Evolutionary conservation across 2,113 vertebrate species (phyloP).

Genomic region (Cairina moschata): DNA sequence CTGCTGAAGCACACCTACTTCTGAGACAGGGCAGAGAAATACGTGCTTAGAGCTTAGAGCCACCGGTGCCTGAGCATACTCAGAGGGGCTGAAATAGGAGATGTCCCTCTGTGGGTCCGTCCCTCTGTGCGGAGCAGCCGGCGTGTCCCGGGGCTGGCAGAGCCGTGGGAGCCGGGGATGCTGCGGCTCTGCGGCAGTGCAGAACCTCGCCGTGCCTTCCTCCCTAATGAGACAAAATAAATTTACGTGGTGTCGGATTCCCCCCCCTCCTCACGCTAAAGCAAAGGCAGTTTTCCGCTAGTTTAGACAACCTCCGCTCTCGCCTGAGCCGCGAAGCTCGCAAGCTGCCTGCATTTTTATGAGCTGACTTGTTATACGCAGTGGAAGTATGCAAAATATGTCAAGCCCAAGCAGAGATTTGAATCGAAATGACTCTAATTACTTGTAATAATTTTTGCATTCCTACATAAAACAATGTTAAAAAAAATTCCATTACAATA

Average conservation of each 20-base stretch:
- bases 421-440: slow-evolving; percentile 78
- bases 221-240: slow-evolving; percentile 45
- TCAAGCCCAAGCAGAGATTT: slow-evolving; percentile 73
- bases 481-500: slow-evolving; percentile 54
- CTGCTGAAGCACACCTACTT: background rate
- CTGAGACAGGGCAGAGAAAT: background rate
- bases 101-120: background rate
- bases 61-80: rapidly evolving
- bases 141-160: too few species aligned
- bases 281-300: slow-evolving; percentile 39
- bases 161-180: rapidly evolving
- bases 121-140: background rate
- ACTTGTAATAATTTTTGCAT: slow-evolving; percentile 78
- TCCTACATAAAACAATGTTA: slow-evolving; percentile 74
- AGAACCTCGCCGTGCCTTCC: background rate
- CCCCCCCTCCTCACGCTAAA: background rate
- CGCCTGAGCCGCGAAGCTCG: background rate
- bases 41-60: background rate
- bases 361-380: slow-evolving; percentile 67
- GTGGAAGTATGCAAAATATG: slow-evolving; percentile 60
- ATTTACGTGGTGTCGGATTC: background rate
- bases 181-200: background rate
- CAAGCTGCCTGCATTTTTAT: slow-evolving; percentile 72
- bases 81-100: background rate
- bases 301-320: slow-evolving; percentile 25